Base-by-base conservation (phyloP, 2,888 invertebrate species). In the Drosophila antonietae region DNA sequence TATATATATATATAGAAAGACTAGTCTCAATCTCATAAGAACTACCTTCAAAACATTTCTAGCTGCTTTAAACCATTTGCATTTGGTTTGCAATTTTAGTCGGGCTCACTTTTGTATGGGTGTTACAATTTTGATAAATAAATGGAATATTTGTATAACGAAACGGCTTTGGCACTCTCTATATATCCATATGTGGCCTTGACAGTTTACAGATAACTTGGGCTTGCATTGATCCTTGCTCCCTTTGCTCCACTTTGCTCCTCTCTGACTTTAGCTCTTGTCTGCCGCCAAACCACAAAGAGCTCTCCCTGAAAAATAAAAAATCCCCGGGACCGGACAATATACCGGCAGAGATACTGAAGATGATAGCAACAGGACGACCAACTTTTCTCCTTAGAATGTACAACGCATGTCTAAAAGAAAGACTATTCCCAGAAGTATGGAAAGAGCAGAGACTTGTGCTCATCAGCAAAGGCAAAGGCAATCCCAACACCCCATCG, bases 41-140 rank as follows among this genome's bases (percentile, higher is more conserved):
- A 55, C 18, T 23, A 64, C 51, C 59, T 72, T 79, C 57, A 66
- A 74, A 57, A 70, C 41, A 52, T 59, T 62, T 72, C 53, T 75
- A 65, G 70, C 52, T 58, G 64, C 66, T 62, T 68, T 58, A 52
- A 49, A 65, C 37, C 46, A 49, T 46, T 66, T 68, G 56, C 49
- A 53, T 47, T 66, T 43, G 49, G 41, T 68, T 74, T 58, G 63
- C 70, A 64, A 46, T 59, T 68, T 65, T 67, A 68, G 47, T 61
- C 43, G 68, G 68, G 63, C 86, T 82, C 80, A 72, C 67, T 69
- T 88, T 81, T 83, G 56, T 75, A 83, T 86, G 87, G 79, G 88
- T 88, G 65, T 75, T 71, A 61, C 41, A 20, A 58, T 67, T 75
- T 72, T 79, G 68, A 88, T 84, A 86, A 84, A 84, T 88, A 88